Evolutionary conservation across 2,113 vertebrate genomes (phyloP).

Genomic region (Sprattus sprattus): DNA sequence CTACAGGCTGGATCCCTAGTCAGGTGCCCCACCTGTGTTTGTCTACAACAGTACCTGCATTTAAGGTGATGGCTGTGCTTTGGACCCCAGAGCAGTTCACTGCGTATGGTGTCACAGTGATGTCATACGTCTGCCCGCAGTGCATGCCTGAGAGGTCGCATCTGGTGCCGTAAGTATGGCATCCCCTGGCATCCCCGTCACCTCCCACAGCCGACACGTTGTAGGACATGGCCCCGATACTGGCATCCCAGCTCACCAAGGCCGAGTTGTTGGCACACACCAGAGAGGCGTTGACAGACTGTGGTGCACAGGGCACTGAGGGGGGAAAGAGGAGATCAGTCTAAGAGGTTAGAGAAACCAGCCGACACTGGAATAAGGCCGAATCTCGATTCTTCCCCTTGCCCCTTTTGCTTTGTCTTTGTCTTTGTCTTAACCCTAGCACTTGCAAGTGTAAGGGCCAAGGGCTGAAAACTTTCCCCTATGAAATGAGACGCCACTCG

Average conservation of each 20-base stretch:
- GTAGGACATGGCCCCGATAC: slow-evolving; percentile 47
- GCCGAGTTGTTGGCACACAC: slow-evolving; percentile 55
- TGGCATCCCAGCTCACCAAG: slow-evolving; percentile 57
- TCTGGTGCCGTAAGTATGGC: slow-evolving; percentile 47
- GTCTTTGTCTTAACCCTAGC: no score
- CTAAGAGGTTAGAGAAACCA: no score
- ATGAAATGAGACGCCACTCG: no score
- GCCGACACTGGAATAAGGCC: no score
- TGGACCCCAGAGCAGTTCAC: slow-evolving; percentile 52
- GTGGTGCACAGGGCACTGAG: slow-evolving; percentile 64
- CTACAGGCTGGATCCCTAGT: no score
- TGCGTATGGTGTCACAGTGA: slow-evolving; percentile 55
- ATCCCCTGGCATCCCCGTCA: slow-evolving; percentile 43
- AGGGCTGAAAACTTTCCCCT: no score
- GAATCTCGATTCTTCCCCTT: no score
- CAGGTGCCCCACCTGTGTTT: no score
- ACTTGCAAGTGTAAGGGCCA: no score
- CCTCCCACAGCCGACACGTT: slow-evolving; percentile 46
- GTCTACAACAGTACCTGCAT: slow-evolving; percentile 49
- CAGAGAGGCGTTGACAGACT: slow-evolving; percentile 53
- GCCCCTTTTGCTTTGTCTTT: no score
- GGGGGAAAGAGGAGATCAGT: not conserved
- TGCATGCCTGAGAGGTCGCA: slow-evolving; percentile 49
- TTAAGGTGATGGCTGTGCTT: slow-evolving; percentile 49
- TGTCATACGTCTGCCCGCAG: slow-evolving; percentile 60